Evolutionary conservation across 2,888 invertebrate species (phyloP), one percentile per base, ranked within the genome.

Genomic region (Ormyrus labotus): DNA sequence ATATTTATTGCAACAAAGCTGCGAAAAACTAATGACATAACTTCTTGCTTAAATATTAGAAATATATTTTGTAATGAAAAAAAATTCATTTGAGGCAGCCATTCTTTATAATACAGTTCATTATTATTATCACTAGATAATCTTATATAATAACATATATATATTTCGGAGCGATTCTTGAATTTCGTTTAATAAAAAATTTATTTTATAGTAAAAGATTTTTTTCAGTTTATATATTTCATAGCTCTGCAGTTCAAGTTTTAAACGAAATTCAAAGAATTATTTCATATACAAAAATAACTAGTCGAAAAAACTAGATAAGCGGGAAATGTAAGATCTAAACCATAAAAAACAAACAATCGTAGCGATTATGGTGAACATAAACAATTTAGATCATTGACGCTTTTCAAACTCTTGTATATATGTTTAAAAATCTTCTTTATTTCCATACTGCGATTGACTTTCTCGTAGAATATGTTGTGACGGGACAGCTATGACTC

Each of bases 211-310:
- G 34, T 68, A 60, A 60, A 45, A 5, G 34, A 51, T 13, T 53
- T 34, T 45, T 48, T 67, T 51, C 4, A 34, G 34, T 34, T 34
- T 34, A 34, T 34, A 71, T 55, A n/a, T 74, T 78, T 63, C 55
- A 71, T 71, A 60, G 57, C 10, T 72, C 64, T 67, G 4, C 13
- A 50, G 34, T 57, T 61, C 50, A 74, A 63, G 47, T 64, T 72
- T 78, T 58, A 76, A 80, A 72, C 61, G 67, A 80, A 80, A 81
- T 69, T 70, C 63, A 69, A 63, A 76, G 71, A 76, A 63, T 79
- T 78, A 67, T 78, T 75, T 64, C 70, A 77, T 83, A 70, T 81
- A 83, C 81, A 81, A 69, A 74, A 76, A 70, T 81, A 79, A 79
- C 69, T 63, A 80, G 69, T 74, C 79, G 55, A 51, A 68, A 55